A percentile compares a stretch with the other conserved stretches of the same genome.
Conservation (phyloP, 2,888 invertebrate genomes). For the Parnassius smintheus region DNA sequence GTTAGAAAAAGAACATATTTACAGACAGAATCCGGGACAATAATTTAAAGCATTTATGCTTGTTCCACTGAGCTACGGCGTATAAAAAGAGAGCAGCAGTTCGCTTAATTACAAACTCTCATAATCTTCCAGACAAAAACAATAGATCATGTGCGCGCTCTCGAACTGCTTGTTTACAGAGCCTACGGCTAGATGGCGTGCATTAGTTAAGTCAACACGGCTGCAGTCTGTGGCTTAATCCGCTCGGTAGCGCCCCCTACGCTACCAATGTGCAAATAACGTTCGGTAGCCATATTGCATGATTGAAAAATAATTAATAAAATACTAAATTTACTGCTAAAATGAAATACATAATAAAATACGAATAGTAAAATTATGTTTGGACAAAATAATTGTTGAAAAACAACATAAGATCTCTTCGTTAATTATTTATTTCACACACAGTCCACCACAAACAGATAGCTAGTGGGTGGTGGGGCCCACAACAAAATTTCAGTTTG, state of each 20-base stretch:
- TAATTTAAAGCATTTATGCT: too few species aligned
- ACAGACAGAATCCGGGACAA: too few species aligned
- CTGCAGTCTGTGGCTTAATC: constrained; percentile 53
- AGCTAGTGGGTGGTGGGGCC: too few species aligned
- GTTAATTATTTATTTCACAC: too few species aligned
- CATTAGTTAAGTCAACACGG: constrained; percentile 72
- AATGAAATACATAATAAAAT: too few species aligned
- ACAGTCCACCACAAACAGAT: too few species aligned
- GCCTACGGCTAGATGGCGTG: constrained; percentile 75
- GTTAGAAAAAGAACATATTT: too few species aligned
- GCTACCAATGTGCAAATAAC: constrained; percentile 38
- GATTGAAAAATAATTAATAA: constrained; percentile 20
- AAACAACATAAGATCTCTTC: too few species aligned
- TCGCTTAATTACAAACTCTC: constrained; percentile 44
- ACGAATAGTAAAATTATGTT: too few species aligned
- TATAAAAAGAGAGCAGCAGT: not conserved
- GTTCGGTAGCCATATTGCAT: constrained; percentile 21
- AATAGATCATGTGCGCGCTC: constrained; percentile 48
- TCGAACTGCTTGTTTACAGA: constrained; percentile 52
- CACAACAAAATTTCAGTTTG: too few species aligned
- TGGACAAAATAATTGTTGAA: too few species aligned
- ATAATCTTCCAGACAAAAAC: constrained; percentile 63
- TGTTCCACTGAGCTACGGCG: not conserved
- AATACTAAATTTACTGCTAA: not conserved
- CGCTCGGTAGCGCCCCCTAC: constrained; percentile 37